Conservation (phyloP, 2,888 invertebrate species). For the Rotaria macrura region DNA sequence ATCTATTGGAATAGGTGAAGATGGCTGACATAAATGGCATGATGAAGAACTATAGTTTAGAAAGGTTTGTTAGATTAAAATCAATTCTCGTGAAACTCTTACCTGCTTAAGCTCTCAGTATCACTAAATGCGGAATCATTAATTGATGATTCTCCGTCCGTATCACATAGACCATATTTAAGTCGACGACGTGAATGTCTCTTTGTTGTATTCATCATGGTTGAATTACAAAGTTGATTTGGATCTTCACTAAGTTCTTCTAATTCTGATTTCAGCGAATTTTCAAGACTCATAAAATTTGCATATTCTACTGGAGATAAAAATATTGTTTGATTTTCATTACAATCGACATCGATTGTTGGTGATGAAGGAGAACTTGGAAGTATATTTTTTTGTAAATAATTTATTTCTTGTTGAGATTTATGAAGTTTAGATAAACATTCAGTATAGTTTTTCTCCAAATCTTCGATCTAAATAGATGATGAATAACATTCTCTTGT, state of each 20-base stretch:
- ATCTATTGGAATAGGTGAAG: background rate
- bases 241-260: background rate
- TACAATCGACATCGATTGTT: background rate
- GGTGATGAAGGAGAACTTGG: background rate
- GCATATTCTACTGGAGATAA: background rate
- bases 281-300: background rate
- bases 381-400: background rate
- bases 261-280: background rate
- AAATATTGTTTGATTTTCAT: background rate
- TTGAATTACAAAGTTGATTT: background rate
- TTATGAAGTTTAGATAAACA: background rate
- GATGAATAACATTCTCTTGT: no score
- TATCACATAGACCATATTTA: background rate
- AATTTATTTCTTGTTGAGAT: background rate
- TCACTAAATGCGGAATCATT: conserved; percentile 19
- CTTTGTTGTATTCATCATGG: background rate
- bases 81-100: background rate
- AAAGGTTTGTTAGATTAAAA: background rate
- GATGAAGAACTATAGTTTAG: background rate
- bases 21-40: background rate
- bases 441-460: background rate
- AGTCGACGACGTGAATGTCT: background rate
- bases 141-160: background rate
- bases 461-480: background rate
- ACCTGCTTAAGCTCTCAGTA: conserved; percentile 17